phyloP scores from a whole-genome alignment of 1,140 invertebrate genomes.

The Ostrea denselamellosa region DNA sequence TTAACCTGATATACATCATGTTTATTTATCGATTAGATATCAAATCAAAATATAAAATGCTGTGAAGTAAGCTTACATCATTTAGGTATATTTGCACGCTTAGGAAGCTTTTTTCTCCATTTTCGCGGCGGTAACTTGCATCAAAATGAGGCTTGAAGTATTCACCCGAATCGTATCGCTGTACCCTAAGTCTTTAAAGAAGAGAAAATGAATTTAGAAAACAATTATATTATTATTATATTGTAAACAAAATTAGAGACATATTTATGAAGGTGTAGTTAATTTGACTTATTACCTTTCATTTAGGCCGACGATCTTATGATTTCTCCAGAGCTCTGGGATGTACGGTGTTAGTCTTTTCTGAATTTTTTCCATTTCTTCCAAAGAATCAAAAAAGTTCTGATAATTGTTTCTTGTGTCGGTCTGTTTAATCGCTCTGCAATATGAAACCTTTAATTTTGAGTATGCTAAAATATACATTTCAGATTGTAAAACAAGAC shows the following conservation, averaged over 20 bases:
- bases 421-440: slow-evolving; percentile 56
- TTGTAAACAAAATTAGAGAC: too few relatives aligned
- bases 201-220: not conserved
- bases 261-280: too few relatives aligned
- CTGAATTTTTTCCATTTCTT: slow-evolving; percentile 62
- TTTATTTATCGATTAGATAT: not conserved
- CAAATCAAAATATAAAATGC: not conserved
- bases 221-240: too few relatives aligned
- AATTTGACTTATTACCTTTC: slow-evolving; percentile 59
- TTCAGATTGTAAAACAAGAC: not conserved
- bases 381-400: slow-evolving; percentile 62
- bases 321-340: slow-evolving; percentile 54
- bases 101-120: slow-evolving; percentile 63
- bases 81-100: slow-evolving; percentile 70
- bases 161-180: slow-evolving; percentile 64
- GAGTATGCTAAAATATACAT: not conserved
- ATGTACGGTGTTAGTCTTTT: slow-evolving; percentile 62
- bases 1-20: not conserved
- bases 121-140: slow-evolving; percentile 58
- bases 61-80: slow-evolving; percentile 56
- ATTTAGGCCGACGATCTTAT: slow-evolving; percentile 60
- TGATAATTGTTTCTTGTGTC: slow-evolving; percentile 65
- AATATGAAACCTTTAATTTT: not conserved
- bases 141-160: slow-evolving; percentile 68
- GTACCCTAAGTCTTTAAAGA: slow-evolving; percentile 59